Evolutionary conservation across 2,888 invertebrate genomes (phyloP).

Genomic region (Erannis defoliaria): DNA sequence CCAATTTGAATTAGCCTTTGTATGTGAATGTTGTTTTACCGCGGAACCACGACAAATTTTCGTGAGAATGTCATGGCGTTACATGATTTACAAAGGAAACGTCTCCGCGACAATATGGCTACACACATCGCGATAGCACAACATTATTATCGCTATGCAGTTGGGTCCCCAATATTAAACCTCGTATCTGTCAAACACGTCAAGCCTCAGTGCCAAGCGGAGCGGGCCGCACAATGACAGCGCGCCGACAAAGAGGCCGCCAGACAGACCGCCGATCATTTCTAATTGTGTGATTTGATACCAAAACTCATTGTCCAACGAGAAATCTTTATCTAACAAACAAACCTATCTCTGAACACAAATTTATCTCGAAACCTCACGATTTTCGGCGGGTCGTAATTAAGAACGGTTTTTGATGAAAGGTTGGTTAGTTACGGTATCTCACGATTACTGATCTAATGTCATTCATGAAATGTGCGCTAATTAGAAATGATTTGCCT

Average conservation of each 20-base stretch:
- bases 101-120: too few species aligned
- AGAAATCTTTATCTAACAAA: slow-evolving; percentile 71
- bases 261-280: slow-evolving; percentile 75
- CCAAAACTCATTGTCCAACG: slow-evolving; percentile 82
- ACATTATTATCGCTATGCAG: not conserved
- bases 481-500: too few species aligned
- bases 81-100: too few species aligned
- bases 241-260: slow-evolving; percentile 79
- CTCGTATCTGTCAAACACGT: slow-evolving; percentile 2
- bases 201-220: slow-evolving; percentile 49
- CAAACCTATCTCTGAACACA: slow-evolving; percentile 30
- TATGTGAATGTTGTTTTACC: too few species aligned
- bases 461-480: slow-evolving; percentile 9
- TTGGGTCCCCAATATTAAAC: not conserved
- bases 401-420: slow-evolving; percentile 28
- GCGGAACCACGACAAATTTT: too few species aligned
- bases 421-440: slow-evolving; percentile 14
- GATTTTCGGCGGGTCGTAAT: slow-evolving; percentile 38
- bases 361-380: slow-evolving; percentile 38
- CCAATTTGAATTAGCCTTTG: too few species aligned
- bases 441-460: slow-evolving; percentile 19
- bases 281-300: slow-evolving; percentile 86
- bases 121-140: too few species aligned
- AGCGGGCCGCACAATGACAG: slow-evolving; percentile 68
- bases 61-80: too few species aligned